These are phyloP conservation scores for Calosoma granatense DNA, from an alignment of 1,140 invertebrate species.

Conservation along the genomic window DNA sequence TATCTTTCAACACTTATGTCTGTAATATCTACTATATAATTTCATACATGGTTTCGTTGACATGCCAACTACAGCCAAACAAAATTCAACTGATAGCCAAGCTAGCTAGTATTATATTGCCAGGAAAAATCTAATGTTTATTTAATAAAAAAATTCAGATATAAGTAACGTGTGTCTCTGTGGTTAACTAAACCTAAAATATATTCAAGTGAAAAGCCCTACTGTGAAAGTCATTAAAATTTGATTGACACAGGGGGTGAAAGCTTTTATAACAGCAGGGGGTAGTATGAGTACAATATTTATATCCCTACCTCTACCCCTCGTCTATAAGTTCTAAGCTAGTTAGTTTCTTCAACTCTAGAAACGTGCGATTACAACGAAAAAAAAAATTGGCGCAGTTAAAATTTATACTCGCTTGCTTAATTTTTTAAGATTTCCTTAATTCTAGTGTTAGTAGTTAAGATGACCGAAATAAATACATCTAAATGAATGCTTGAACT, in stretches of 20 bases:
- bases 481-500: too few relatives aligned
- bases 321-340: background rate
- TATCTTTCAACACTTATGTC: background rate
- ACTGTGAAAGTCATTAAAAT: constrained; percentile 1
- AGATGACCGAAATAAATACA: too few relatives aligned
- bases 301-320: background rate
- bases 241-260: constrained; percentile 4
- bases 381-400: too few relatives aligned
- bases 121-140: constrained; percentile 4
- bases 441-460: too few relatives aligned
- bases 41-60: background rate
- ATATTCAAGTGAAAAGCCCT: background rate
- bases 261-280: background rate
- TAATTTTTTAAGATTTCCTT: too few relatives aligned
- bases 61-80: background rate
- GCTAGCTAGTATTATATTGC: background rate
- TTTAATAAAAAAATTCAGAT: background rate
- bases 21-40: background rate
- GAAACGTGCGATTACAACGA: too few relatives aligned
- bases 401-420: too few relatives aligned
- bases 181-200: background rate
- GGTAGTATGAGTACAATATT: background rate
- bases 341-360: too few relatives aligned
- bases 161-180: background rate
- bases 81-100: background rate